Percentiles rank a stretch among this genome's conserved stretches.
These are phyloP conservation scores for Neuroterus valhalla DNA, from an alignment of 1,140 invertebrate genomes.

Conservation along the genomic window DNA sequence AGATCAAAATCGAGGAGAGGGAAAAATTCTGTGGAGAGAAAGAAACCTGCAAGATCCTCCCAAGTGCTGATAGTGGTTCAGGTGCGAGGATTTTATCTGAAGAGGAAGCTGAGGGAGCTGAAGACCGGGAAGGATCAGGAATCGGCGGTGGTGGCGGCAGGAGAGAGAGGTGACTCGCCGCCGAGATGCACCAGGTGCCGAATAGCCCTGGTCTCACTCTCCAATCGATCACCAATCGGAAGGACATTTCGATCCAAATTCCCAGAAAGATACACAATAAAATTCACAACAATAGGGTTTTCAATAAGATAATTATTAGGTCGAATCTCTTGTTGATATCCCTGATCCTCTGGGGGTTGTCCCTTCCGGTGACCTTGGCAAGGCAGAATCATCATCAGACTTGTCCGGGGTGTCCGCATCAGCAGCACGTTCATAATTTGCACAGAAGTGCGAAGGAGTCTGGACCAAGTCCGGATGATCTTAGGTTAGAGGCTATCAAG, in stretches of 20 bases:
- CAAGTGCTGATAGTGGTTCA: not conserved
- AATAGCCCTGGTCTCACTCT: slow-evolving; percentile 32
- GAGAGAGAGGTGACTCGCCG: slow-evolving; percentile 68
- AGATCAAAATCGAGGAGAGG: slow-evolving; percentile 14
- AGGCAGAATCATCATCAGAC: slow-evolving; percentile 64
- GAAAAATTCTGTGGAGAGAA: not conserved
- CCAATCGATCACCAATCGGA: slow-evolving; percentile 15
- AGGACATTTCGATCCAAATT: slow-evolving; percentile 8
- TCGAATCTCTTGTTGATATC: slow-evolving; percentile 59
- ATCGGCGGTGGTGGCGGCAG: slow-evolving; percentile 49
- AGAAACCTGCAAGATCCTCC: not conserved
- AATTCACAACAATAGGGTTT: slow-evolving; percentile 16
- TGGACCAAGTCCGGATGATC: slow-evolving; percentile 73
- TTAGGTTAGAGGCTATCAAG: slow-evolving; percentile 85
- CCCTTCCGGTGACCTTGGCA: slow-evolving; percentile 49
- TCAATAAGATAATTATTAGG: slow-evolving; percentile 29
- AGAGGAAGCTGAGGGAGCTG: slow-evolving; percentile 39
- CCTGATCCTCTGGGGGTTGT: slow-evolving; percentile 55
- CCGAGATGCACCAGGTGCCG: slow-evolving; percentile 66
- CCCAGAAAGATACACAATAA: slow-evolving; percentile 30
- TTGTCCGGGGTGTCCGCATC: slow-evolving; percentile 71
- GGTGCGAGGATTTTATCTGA: not conserved
- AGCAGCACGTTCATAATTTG: slow-evolving; percentile 62
- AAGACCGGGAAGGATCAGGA: slow-evolving; percentile 39
- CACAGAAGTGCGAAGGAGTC: slow-evolving; percentile 55